Percentiles rank a stretch among this genome's conserved stretches.
Conservation (phyloP, 2,888 invertebrate genomes). For the Maniola hyperantus region DNA sequence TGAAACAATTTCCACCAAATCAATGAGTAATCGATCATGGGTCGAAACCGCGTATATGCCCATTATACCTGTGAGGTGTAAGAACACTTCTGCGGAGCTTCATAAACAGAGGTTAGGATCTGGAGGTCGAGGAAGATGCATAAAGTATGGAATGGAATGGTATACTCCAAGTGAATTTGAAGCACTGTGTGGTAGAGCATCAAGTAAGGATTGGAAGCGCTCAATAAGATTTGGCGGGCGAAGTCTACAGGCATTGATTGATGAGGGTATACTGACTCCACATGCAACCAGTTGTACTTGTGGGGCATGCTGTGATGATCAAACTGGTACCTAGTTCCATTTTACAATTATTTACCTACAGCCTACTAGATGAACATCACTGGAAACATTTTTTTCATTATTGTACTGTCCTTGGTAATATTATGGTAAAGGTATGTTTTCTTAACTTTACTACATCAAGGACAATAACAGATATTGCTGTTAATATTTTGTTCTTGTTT, state of each 20-base stretch:
- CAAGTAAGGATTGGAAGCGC: slow-evolving; percentile 98
- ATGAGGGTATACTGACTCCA: slow-evolving; percentile 94
- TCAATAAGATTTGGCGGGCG: slow-evolving; percentile 96
- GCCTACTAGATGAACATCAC: too few relatives aligned
- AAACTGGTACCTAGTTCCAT: slow-evolving; percentile 80
- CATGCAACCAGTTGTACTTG: slow-evolving; percentile 98
- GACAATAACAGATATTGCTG: too few relatives aligned
- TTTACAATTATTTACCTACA: background rate
- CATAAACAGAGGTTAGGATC: slow-evolving; percentile 95
- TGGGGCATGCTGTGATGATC: slow-evolving; percentile 97
- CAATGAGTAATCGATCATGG: slow-evolving; percentile 77
- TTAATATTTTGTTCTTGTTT: too few relatives aligned
- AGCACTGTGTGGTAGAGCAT: slow-evolving; percentile 94
- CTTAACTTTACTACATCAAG: too few relatives aligned
- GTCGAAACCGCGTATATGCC: slow-evolving; percentile 91
- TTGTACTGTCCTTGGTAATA: too few relatives aligned
- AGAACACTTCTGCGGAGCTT: slow-evolving; percentile 95
- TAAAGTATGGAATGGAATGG: slow-evolving; percentile 92
- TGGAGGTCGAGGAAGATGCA: slow-evolving; percentile 95
- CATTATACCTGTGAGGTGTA: slow-evolving; percentile 89
- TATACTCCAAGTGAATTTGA: slow-evolving; percentile 98
- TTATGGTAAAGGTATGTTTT: too few relatives aligned
- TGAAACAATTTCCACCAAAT: slow-evolving; percentile 44
- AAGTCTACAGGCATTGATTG: slow-evolving; percentile 95
- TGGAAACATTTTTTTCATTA: too few relatives aligned